These are phyloP conservation scores for Thryonomys swinderianus DNA, from an alignment of 2,113 vertebrate species.

Conservation along the genomic window DNA sequence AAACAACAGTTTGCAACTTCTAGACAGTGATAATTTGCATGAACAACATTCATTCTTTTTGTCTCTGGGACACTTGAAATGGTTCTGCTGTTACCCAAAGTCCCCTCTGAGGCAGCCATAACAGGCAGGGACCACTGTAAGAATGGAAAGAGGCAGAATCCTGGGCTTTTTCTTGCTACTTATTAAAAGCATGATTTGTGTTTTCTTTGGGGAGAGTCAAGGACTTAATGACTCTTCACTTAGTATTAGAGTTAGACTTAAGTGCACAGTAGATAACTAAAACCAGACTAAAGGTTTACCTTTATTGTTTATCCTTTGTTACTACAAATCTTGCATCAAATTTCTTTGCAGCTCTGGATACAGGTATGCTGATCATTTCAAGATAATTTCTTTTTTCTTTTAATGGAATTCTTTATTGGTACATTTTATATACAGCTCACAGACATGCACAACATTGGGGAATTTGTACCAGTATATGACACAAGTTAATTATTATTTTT, in stretches of 20 bases:
- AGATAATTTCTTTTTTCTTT: background rate
- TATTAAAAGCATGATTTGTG: background rate
- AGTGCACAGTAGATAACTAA: background rate
- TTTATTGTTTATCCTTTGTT: background rate
- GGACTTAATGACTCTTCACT: background rate
- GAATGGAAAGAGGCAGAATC: background rate
- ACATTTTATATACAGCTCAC: too few relatives aligned
- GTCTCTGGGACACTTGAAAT: background rate
- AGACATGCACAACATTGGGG: too few relatives aligned
- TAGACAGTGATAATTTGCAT: constrained; percentile 52
- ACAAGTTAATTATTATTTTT: too few relatives aligned
- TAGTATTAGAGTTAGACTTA: background rate
- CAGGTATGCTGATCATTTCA: background rate
- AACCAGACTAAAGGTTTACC: background rate
- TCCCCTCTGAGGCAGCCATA: background rate
- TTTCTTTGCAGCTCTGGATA: background rate
- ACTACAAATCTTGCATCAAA: background rate
- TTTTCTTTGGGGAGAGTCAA: background rate
- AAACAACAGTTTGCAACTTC: constrained; percentile 26
- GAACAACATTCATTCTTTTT: background rate
- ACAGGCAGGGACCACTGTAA: background rate
- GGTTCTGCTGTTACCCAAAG: constrained; percentile 1
- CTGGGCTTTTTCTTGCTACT: background rate
- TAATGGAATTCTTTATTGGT: too few relatives aligned
- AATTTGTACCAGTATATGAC: too few relatives aligned